Evolutionary conservation across 2,113 vertebrate species (phyloP).

Genomic region (Polypterus bichir): DNA sequence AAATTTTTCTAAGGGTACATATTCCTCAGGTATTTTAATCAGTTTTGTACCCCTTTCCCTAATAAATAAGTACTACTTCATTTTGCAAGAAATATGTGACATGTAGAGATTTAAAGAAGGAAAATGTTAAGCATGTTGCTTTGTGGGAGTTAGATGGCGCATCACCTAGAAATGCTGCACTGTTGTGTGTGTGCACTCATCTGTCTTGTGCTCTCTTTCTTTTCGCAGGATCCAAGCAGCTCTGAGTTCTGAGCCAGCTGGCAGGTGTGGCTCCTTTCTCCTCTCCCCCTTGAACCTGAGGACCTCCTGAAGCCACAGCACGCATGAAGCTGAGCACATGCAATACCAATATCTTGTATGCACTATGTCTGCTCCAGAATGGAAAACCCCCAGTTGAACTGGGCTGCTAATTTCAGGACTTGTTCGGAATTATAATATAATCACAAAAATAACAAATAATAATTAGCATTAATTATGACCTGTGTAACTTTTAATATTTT

Average conservation of each 20-base stretch:
- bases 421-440: constrained; percentile 4
- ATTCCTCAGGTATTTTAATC: no score
- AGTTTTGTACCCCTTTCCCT: no score
- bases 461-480: not conserved
- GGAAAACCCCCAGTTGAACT: constrained; percentile 5
- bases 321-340: constrained; percentile 8
- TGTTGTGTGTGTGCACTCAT: no score
- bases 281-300: not conserved
- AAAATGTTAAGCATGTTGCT: no score
- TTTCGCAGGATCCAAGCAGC: constrained; percentile 3
- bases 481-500: not conserved
- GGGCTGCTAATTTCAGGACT: not conserved
- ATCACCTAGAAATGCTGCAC: no score
- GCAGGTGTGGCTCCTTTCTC: not conserved
- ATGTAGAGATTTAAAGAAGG: no score
- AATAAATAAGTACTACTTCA: no score
- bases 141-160: no score
- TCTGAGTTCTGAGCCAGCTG: not conserved
- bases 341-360: constrained; percentile 9
- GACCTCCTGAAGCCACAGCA: constrained; percentile 1
- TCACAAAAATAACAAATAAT: not conserved
- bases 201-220: not conserved
- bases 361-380: not conserved
- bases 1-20: no score
- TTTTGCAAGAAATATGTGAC: no score